Evolutionary conservation across 2,113 vertebrate species (phyloP).

Genomic region (Ginglymostoma cirratum): DNA sequence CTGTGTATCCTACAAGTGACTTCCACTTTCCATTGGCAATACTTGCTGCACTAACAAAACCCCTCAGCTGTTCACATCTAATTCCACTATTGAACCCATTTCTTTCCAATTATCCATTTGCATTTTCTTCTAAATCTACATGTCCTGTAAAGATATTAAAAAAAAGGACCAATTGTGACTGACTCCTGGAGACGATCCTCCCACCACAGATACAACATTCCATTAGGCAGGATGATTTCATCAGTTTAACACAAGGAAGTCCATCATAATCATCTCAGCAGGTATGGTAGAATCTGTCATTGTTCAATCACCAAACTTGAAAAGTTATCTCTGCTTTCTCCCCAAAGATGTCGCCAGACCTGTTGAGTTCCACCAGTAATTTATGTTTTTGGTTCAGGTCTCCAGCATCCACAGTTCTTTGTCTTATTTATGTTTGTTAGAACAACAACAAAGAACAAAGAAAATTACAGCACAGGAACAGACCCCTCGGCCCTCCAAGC

Average conservation of each 20-base stretch:
- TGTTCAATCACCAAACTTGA: too few relatives aligned
- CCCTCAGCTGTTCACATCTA: background rate
- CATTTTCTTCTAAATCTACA: background rate
- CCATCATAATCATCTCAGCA: background rate
- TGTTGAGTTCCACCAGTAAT: too few relatives aligned
- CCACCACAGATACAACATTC: background rate
- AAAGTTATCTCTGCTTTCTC: too few relatives aligned
- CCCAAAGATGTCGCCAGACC: too few relatives aligned
- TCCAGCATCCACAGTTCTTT: too few relatives aligned
- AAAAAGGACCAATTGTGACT: background rate
- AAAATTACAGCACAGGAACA: too few relatives aligned
- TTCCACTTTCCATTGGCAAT: too few relatives aligned
- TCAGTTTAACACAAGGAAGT: background rate
- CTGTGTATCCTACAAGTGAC: background rate
- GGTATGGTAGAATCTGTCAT: background rate
- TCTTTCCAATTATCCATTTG: background rate
- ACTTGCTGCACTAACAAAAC: too few relatives aligned
- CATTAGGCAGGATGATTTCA: background rate
- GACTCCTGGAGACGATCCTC: background rate
- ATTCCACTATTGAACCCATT: background rate
- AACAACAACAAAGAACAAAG: too few relatives aligned
- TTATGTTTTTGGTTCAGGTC: too few relatives aligned
- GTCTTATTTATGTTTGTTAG: too few relatives aligned
- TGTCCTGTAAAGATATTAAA: background rate
- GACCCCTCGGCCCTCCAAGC: too few relatives aligned